A percentile compares a stretch with the other conserved stretches of the same genome.
These are phyloP conservation scores for Eupithecia inturbata DNA, from an alignment of 2,888 invertebrate genomes.

Conservation along the genomic window DNA sequence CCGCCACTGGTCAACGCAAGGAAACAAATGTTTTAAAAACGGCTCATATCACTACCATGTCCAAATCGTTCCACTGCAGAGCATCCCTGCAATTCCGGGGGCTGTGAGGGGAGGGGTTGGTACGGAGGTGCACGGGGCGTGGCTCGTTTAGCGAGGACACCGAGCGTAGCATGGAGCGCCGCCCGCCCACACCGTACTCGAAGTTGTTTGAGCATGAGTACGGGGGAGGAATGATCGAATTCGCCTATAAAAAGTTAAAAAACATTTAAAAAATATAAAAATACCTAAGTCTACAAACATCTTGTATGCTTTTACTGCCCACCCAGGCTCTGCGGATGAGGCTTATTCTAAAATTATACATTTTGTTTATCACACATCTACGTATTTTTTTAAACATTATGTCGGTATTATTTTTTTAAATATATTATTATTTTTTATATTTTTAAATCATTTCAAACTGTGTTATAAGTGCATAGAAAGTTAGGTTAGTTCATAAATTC, in stretches of 20 bases:
- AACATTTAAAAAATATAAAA: not conserved
- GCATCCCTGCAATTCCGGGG: slow-evolving; percentile 67
- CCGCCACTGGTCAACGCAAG: not conserved
- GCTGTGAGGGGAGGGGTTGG: slow-evolving; percentile 38
- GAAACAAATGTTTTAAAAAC: not conserved
- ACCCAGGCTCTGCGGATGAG: not conserved
- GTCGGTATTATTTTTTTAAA: no score
- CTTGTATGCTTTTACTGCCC: not conserved
- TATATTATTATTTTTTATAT: no score
- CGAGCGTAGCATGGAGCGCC: slow-evolving; percentile 82
- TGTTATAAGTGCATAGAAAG: not conserved
- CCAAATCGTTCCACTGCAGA: slow-evolving; percentile 33
- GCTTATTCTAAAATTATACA: not conserved
- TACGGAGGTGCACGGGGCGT: slow-evolving; percentile 23
- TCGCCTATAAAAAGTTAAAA: slow-evolving; percentile 81
- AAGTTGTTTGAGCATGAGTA: slow-evolving; percentile 91
- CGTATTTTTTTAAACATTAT: no score
- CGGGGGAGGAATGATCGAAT: slow-evolving; percentile 92
- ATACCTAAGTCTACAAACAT: not conserved
- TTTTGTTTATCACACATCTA: not conserved
- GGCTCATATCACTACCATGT: slow-evolving; percentile 13
- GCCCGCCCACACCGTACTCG: slow-evolving; percentile 78
- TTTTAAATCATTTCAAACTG: no score
- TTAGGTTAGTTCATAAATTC: not conserved
- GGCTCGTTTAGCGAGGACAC: slow-evolving; percentile 84